Evolutionary conservation across 2,888 invertebrate genomes (phyloP).

Genomic region (Ochropleura leucogaster): DNA sequence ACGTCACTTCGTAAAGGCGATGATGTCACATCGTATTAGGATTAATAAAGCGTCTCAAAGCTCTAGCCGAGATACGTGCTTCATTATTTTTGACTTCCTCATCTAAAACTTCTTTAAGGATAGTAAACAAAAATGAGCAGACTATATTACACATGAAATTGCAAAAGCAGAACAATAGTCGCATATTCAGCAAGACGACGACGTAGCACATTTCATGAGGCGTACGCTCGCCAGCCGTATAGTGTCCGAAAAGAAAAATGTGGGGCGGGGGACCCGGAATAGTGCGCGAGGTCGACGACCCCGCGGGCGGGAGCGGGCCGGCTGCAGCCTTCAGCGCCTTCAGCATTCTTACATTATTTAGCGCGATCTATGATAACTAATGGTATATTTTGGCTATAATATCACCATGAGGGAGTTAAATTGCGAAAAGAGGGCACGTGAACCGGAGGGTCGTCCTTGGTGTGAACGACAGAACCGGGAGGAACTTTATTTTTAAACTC

Average conservation of each 20-base stretch:
- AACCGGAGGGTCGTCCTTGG: conserved; percentile 39
- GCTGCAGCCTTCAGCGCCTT: conserved; percentile 77
- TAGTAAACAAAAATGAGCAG: conserved; percentile 67
- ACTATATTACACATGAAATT: conserved; percentile 86
- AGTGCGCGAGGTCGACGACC: conserved; percentile 83
- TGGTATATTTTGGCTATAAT: conserved; percentile 73
- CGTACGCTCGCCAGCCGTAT: conserved; percentile 77
- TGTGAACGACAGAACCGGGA: conserved; percentile 62
- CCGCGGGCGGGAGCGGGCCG: conserved; percentile 71
- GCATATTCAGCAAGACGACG: conserved; percentile 84
- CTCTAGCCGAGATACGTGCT: conserved; percentile 19
- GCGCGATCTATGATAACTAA: conserved; percentile 79
- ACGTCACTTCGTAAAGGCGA: conserved; percentile 37
- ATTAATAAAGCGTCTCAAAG: conserved; percentile 34
- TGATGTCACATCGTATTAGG: conserved; percentile 27
- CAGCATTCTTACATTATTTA: conserved; percentile 82
- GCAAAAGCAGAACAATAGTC: conserved; percentile 86
- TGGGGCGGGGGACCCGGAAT: conserved; percentile 81
- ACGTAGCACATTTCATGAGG: conserved; percentile 83
- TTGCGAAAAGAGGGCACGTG: conserved; percentile 60
- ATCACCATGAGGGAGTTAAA: conserved; percentile 69
- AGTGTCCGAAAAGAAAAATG: conserved; percentile 89
- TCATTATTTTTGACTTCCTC: conserved; percentile 29
- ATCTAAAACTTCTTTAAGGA: conserved; percentile 33
- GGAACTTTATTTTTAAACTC: conserved; percentile 73